Base-by-base conservation (phyloP, 2,797 vertebrate species). In the Crax fasciolata region DNA sequence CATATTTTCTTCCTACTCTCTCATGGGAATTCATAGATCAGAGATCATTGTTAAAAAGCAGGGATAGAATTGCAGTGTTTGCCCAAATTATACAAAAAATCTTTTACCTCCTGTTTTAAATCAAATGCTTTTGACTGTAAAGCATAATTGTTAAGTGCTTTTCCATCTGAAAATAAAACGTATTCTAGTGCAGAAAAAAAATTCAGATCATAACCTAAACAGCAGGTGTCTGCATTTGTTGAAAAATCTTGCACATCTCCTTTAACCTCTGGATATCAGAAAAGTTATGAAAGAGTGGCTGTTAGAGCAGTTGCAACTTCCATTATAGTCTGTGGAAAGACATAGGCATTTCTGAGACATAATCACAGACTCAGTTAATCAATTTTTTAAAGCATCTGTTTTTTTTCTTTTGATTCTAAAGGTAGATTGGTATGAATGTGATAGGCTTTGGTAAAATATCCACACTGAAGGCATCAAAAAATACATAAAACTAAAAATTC, bases 1-100 rank as follows among this genome's bases (percentile, higher is more conserved):
- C 0, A 0, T 20, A 68, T 68, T 88, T 46, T 72, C 30, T 75
- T 74, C 18, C 11, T 1, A n/a, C 0, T 38, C 9, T 67, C 63
- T 59, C 46, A 32, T 20, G 9, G 20, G 10, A 80, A 38, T 62
- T 92, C 4, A 14, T 20, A 88, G 68, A 75, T 46, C 85, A 63
- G 7, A 70, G 18, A 39, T 11, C 52, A 74, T 87, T 80, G 15
- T 13, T 93, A n/a, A 88, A 88, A 86, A 46, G 1, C 6, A 61
- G 11, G 18, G 7, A n/a, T 24, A 49, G 5, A 61, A 13, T 28
- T 57, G 24, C 3, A 11, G 5, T 59, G 62, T 82, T 52, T 17
- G 4, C 18, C 51, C 25, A 87, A 72, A 54, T 68, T 67, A 25
- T 32, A n/a, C 11, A 58, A 28, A 83, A 78, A 68, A 76, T 0